phyloP scores from a whole-genome alignment of 2,113 vertebrate species.

The Enhydra lutris region DNA sequence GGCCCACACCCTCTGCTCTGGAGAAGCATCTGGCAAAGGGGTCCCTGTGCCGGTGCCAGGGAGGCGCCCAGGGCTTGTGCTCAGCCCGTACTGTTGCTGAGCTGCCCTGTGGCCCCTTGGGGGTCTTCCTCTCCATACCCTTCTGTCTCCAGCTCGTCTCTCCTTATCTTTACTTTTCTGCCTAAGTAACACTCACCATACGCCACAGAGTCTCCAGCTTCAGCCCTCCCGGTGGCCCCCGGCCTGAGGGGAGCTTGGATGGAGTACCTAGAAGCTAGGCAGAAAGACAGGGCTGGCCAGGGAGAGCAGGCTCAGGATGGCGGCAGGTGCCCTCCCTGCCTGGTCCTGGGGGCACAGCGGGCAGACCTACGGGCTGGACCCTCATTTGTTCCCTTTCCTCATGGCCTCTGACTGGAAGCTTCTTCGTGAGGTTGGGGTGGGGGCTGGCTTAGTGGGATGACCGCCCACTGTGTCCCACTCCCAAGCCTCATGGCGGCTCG shows the following conservation, averaged over 20 bases:
- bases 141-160: neutral
- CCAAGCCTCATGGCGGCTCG: neutral
- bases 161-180: neutral
- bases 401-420: neutral
- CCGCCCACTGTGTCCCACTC: neutral
- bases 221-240: neutral
- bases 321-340: neutral
- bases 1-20: neutral
- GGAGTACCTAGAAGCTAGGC: too few species aligned
- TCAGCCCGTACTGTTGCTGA: neutral
- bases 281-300: neutral
- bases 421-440: neutral
- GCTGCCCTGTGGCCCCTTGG: neutral
- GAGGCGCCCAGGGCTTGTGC: neutral
- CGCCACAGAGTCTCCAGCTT: neutral
- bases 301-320: too few species aligned
- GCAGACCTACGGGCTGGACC: neutral
- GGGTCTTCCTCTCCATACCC: neutral
- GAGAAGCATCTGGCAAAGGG: neutral
- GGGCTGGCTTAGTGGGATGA: neutral
- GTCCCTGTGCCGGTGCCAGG: neutral
- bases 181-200: too few species aligned
- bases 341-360: too few species aligned
- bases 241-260: neutral
- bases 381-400: accelerated